Conservation (phyloP, 2,888 invertebrate species). For the Drosophila colorata region DNA sequence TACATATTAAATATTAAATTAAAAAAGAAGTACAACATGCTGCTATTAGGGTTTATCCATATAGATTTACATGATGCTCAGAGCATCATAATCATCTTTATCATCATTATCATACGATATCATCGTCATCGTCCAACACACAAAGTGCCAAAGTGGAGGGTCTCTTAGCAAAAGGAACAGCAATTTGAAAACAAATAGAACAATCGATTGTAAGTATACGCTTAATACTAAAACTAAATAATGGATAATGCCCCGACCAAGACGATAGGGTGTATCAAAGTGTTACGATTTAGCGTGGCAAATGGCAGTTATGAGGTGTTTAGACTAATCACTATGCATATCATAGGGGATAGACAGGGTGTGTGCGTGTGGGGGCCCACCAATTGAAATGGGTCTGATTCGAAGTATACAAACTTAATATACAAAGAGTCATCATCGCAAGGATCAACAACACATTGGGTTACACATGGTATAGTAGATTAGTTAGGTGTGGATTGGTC, state of each 20-base stretch:
- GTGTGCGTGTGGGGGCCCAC: slow-evolving; percentile 15
- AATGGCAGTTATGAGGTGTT: slow-evolving; percentile 66
- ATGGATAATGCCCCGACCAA: slow-evolving; percentile 64
- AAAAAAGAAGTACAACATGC: slow-evolving; percentile 38
- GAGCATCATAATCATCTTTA: slow-evolving; percentile 58
- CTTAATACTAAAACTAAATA: slow-evolving; percentile 72
- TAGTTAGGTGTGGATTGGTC: slow-evolving; percentile 46
- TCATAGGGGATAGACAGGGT: slow-evolving; percentile 10
- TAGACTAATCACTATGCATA: slow-evolving; percentile 45
- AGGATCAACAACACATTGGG: slow-evolving; percentile 16
- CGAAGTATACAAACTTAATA: slow-evolving; percentile 44
- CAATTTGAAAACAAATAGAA: slow-evolving; percentile 63
- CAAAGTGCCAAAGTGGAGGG: slow-evolving; percentile 60
- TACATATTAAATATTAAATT: slow-evolving; percentile 48
- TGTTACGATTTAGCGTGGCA: slow-evolving; percentile 57
- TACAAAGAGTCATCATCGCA: slow-evolving; percentile 26
- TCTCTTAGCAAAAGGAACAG: slow-evolving; percentile 72
- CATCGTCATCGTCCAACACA: slow-evolving; percentile 52
- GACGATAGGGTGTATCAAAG: slow-evolving; percentile 42
- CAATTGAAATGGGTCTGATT: slow-evolving; percentile 34
- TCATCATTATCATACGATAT: slow-evolving; percentile 20
- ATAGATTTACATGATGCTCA: slow-evolving; percentile 67
- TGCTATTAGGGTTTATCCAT: slow-evolving; percentile 47
- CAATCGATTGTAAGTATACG: slow-evolving; percentile 72
- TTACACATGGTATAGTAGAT: slow-evolving; percentile 23